Evolutionary conservation across 1,140 invertebrate species (phyloP).

Genomic region (Arctopsyche grandis): DNA sequence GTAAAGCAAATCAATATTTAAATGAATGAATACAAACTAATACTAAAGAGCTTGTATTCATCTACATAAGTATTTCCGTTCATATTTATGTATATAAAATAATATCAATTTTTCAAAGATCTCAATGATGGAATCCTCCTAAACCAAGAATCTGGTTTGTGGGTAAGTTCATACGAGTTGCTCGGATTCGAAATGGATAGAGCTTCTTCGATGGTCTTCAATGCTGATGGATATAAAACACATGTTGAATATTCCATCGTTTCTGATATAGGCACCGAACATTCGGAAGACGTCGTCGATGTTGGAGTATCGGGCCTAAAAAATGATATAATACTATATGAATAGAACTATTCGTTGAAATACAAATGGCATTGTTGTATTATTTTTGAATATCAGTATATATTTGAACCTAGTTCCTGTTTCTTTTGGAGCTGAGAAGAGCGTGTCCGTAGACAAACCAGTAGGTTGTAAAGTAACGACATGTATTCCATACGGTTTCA

Average conservation of each 20-base stretch:
- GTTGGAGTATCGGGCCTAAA: constrained; percentile 62
- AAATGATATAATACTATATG: constrained; percentile 1
- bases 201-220: constrained; percentile 63
- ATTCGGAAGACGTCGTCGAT: constrained; percentile 55
- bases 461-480: constrained; percentile 81
- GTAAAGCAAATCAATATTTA: too few relatives aligned
- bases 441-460: constrained; percentile 70
- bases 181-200: constrained; percentile 61
- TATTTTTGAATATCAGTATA: neutral
- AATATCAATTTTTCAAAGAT: constrained; percentile 54
- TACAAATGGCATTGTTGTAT: neutral
- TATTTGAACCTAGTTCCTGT: constrained; percentile 47
- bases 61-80: neutral
- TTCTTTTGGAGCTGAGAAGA: constrained; percentile 53
- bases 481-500: constrained; percentile 74
- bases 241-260: constrained; percentile 53
- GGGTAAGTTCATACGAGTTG: constrained; percentile 64
- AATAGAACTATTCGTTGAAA: neutral
- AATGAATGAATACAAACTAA: too few relatives aligned
- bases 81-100: neutral
- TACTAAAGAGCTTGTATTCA: too few relatives aligned
- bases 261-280: constrained; percentile 65
- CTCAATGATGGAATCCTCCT: constrained; percentile 64
- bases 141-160: constrained; percentile 66
- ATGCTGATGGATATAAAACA: constrained; percentile 60